These are phyloP conservation scores for Leptobrachium leishanense DNA, from an alignment of 2,113 vertebrate species.

Conservation along the genomic window DNA sequence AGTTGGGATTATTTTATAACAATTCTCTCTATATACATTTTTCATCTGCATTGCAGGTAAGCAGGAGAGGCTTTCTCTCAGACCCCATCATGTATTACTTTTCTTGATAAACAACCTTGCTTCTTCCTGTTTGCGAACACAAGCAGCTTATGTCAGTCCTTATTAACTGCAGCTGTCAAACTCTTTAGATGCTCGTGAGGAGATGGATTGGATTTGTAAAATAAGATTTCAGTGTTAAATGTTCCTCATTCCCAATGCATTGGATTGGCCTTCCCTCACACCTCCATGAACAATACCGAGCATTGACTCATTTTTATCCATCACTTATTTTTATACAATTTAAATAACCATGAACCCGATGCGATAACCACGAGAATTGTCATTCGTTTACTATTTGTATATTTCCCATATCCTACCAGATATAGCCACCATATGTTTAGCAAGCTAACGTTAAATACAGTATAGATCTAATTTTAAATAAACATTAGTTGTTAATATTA, in stretches of 20 bases:
- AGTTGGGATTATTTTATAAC: no score
- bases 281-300: slow-evolving; percentile 12
- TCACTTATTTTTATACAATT: slow-evolving; percentile 1
- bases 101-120: slow-evolving; percentile 12
- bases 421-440: no score
- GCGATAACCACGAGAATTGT: not conserved
- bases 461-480: no score
- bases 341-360: not conserved
- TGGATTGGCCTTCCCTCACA: slow-evolving; percentile 18
- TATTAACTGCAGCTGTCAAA: slow-evolving; percentile 18
- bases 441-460: no score
- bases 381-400: not conserved
- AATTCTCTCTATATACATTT: not conserved
- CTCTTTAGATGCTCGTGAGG: slow-evolving; percentile 29
- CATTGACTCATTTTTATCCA: slow-evolving; percentile 7
- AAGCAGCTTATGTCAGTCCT: slow-evolving; percentile 28
- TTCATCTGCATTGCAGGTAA: slow-evolving; percentile 15
- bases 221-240: slow-evolving; percentile 18
- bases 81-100: slow-evolving; percentile 5
- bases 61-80: not conserved
- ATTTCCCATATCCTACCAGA: not conserved
- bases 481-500: no score
- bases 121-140: slow-evolving; percentile 14
- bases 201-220: slow-evolving; percentile 33
- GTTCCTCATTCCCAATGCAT: slow-evolving; percentile 31